Conservation (phyloP, 92 coral and sea anemone species). For the Ricordea florida region DNA sequence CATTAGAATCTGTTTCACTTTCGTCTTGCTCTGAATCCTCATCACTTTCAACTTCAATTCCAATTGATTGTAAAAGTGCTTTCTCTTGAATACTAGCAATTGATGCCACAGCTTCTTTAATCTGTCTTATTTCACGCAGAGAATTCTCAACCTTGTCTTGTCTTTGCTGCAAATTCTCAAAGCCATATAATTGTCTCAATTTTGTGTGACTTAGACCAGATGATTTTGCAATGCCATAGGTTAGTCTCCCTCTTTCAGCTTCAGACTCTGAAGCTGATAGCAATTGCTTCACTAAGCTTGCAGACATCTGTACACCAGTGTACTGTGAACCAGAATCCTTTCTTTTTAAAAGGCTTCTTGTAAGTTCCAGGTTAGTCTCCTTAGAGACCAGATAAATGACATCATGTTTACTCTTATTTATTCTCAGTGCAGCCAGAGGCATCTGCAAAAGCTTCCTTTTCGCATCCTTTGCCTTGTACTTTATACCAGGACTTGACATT, state of each 20-base stretch:
- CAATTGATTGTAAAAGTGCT: no score
- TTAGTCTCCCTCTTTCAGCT: conserved; percentile 25
- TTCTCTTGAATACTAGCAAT: conserved; percentile 49
- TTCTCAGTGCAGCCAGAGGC: conserved; percentile 5
- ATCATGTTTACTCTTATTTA: background rate
- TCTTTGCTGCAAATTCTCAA: conserved; percentile 6
- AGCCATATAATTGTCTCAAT: conserved; percentile 35
- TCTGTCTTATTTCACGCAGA: conserved; percentile 19
- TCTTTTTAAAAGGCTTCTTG: background rate
- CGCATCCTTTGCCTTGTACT: background rate
- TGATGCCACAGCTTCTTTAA: conserved; percentile 23
- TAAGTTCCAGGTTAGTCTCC: background rate
- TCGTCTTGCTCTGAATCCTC: no score
- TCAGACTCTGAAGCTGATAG: conserved; percentile 31
- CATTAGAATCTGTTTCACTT: conserved; percentile 9
- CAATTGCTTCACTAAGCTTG: conserved; percentile 1
- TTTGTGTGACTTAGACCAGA: conserved; percentile 27
- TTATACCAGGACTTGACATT: conserved; percentile 29
- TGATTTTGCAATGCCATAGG: conserved; percentile 36
- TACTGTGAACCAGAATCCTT: background rate
- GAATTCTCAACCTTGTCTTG: conserved; percentile 20
- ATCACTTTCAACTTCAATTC: no score
- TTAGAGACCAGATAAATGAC: background rate
- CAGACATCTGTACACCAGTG: conserved; percentile 9
- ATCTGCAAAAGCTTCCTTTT: conserved; percentile 1